Evolutionary conservation across 1,140 invertebrate species (phyloP), one percentile per base, ranked within the genome.

Genomic region (Diorhabda carinulata): DNA sequence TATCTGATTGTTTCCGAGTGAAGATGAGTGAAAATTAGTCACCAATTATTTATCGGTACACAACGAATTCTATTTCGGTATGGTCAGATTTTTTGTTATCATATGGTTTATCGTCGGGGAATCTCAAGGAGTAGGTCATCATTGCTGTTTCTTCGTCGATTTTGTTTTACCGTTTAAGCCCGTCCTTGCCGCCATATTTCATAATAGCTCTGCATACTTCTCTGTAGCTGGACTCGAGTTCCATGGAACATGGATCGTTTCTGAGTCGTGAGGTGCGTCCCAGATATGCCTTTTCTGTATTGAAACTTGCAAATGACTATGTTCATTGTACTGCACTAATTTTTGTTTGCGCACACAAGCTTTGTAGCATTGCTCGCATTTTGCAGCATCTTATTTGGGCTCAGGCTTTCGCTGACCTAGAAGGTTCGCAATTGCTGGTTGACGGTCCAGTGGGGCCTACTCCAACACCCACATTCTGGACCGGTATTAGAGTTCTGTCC

Each of bases 351-450:
- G 25, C 25, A 25, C 25, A 25, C 25, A 25, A 25, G 25, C 25
- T 25, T 25, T 25, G 25, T 25, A 25, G 25, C 25, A 25, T 25
- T 25, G 25, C 25, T 25, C 25, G 25, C 25, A 25, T 25, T 25
- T 25, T 25, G 25, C 25, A 25, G 25, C 25, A 25, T 25, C 25
- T 25, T 25, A 25, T 25, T 25, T 25, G 25, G 25, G 25, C 25
- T 25, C 25, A 25, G 25, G 25, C 25, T 57, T 57, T 57, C 7
- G 3, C 56, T 57, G 56, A 8, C 25, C 25, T 2, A 57, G 7
- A 57, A 57, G 56, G 56, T 57, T 5, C 56, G 61, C 61, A 43
- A 43, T 63, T 8, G 62, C 62, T 64, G 41, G 62, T 43, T 64
- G 62, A 47, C 62, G 43, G 43, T 64, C 41, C 25, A 43, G 43